Percentiles rank a stretch among this genome's conserved stretches.
phyloP scores from a whole-genome alignment of 2,113 vertebrate species.

The Spheniscus mendiculus region DNA sequence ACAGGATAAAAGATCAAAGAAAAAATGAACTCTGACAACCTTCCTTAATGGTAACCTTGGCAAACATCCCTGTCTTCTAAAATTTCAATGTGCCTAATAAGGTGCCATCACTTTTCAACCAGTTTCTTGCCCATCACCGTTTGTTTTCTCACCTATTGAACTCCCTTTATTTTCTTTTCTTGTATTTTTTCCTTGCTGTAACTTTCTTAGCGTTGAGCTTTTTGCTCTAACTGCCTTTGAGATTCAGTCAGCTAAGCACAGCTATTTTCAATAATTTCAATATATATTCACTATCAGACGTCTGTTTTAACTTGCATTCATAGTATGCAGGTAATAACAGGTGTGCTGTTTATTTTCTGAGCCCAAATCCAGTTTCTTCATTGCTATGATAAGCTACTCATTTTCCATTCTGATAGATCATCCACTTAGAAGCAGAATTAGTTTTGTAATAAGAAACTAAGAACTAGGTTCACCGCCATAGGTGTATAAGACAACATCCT shows the following conservation, averaged over 20 bases:
- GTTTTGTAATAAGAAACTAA: conserved; percentile 9
- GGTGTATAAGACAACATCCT: not conserved
- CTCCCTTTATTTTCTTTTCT: not conserved
- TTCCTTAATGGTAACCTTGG: not conserved
- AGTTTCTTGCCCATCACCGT: not conserved
- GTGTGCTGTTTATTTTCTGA: not conserved
- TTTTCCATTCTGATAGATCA: not conserved
- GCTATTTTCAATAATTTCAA: conserved; percentile 32
- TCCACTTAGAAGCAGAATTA: not conserved
- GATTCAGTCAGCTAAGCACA: not conserved
- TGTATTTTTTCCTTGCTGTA: not conserved
- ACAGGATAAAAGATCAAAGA: not conserved
- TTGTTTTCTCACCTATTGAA: not conserved
- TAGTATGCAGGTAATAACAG: not conserved
- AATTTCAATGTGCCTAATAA: not conserved
- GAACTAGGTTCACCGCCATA: not conserved
- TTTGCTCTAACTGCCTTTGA: not conserved
- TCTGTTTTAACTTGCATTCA: not conserved
- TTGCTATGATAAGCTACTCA: not conserved
- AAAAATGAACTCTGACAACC: not conserved
- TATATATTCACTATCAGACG: not conserved
- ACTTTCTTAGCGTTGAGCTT: not conserved
- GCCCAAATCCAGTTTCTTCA: not conserved
- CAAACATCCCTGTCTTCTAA: not conserved
- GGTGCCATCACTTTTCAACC: not conserved